Conservation (phyloP, 23 tunicate species). For the Trididemnum nubilum region DNA sequence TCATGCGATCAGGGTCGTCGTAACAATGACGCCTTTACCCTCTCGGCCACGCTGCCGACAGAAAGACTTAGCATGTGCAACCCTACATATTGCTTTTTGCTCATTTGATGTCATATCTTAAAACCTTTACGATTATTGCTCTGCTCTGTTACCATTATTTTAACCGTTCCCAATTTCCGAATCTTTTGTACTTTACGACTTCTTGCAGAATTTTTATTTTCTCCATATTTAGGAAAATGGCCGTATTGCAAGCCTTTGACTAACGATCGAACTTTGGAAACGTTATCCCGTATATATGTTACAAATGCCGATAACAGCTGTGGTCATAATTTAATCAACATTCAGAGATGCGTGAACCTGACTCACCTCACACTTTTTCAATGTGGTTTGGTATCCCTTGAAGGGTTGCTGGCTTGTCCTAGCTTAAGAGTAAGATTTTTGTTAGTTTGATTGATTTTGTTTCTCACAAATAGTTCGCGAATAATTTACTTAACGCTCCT, state of each 20-base stretch:
- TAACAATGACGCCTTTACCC: no score
- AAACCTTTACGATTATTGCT: no score
- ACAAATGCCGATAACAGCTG: neutral
- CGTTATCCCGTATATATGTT: conserved; percentile 32
- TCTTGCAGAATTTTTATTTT: no score
- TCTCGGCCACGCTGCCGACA: no score
- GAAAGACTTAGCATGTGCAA: no score
- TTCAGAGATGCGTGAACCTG: conserved; percentile 47
- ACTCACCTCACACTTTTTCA: conserved; percentile 58
- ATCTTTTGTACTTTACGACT: no score
- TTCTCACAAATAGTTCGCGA: neutral
- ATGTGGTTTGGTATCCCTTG: conserved; percentile 68
- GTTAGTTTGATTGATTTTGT: neutral
- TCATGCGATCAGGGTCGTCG: no score
- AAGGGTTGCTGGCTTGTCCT: conserved; percentile 69
- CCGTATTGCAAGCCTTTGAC: conserved; percentile 10
- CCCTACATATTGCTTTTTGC: no score
- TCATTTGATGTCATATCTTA: no score
- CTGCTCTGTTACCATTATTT: no score
- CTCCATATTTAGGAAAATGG: conserved; percentile 64
- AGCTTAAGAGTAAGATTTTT: conserved; percentile 52
- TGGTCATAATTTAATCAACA: conserved; percentile 41
- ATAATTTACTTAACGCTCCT: neutral
- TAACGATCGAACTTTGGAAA: neutral
- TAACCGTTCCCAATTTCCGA: no score